Conservation (phyloP, 1,140 invertebrate genomes). For the Lordiphosa mommai region DNA sequence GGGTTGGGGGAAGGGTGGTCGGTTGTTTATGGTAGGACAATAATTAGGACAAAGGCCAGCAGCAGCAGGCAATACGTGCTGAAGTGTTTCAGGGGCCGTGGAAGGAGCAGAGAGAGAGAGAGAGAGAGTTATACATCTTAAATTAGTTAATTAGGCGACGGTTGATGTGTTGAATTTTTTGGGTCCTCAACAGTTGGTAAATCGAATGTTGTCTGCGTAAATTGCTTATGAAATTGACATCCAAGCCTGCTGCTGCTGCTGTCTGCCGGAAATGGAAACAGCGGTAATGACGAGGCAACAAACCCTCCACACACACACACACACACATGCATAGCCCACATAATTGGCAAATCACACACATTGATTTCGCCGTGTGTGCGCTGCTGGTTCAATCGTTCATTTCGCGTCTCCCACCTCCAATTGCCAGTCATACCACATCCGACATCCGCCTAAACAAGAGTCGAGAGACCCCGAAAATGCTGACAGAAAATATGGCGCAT, state of each 20-base stretch:
- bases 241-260: slow-evolving; percentile 40
- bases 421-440: slow-evolving; percentile 50
- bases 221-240: slow-evolving; percentile 76
- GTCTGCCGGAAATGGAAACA: slow-evolving; percentile 75
- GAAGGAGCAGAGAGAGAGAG: too few relatives aligned
- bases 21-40: slow-evolving; percentile 72
- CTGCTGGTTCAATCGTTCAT: slow-evolving; percentile 68
- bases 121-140: slow-evolving; percentile 3
- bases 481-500: slow-evolving; percentile 63
- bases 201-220: slow-evolving; percentile 60
- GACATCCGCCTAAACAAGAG: slow-evolving; percentile 59
- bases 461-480: slow-evolving; percentile 22
- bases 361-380: slow-evolving; percentile 71
- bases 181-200: slow-evolving; percentile 64
- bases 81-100: neutral
- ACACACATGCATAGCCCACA: slow-evolving; percentile 52
- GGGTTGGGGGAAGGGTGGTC: slow-evolving; percentile 9
- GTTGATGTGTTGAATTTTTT: slow-evolving; percentile 16
- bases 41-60: slow-evolving; percentile 55
- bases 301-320: slow-evolving; percentile 19
- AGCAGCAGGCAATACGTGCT: neutral
- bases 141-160: slow-evolving; percentile 69
- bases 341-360: slow-evolving; percentile 76
- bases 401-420: slow-evolving; percentile 18
- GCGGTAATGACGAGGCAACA: slow-evolving; percentile 66